Conservation (phyloP, 2,888 invertebrate genomes). For the Masnerella sp. region DNA sequence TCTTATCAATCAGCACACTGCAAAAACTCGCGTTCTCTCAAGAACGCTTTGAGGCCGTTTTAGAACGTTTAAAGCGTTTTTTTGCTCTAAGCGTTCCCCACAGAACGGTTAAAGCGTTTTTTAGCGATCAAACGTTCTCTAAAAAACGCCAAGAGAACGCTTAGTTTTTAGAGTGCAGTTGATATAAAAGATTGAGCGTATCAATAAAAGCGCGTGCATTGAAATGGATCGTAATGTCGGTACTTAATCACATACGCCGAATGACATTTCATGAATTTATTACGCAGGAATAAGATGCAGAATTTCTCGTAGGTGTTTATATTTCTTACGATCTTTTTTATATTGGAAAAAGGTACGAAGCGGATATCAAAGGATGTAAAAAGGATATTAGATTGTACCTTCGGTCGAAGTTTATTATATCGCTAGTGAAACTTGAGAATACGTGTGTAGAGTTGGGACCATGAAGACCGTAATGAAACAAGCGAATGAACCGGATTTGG, state of each 20-base stretch:
- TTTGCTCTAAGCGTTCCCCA: no score
- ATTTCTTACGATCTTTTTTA: conserved; percentile 27
- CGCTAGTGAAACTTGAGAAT: conserved; percentile 59
- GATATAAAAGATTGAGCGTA: conserved; percentile 36
- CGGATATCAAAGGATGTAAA: conserved; percentile 26
- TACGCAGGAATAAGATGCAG: conserved; percentile 31
- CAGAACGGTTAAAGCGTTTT: no score
- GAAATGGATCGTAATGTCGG: conserved; percentile 15
- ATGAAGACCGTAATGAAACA: conserved; percentile 41
- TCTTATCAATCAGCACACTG: conserved; percentile 24
- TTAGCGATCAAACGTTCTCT: no score
- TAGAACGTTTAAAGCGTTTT: no score
- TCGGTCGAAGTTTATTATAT: conserved; percentile 41
- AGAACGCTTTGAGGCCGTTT: no score
- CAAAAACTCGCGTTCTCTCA: no score
- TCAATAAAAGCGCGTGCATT: conserved; percentile 43
- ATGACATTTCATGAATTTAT: conserved; percentile 38
- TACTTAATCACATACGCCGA: conserved; percentile 39
- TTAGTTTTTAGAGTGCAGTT: no score
- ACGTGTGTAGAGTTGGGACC: conserved; percentile 43
- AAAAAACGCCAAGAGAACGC: no score
- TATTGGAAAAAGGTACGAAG: conserved; percentile 5
- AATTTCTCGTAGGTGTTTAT: conserved; percentile 45
- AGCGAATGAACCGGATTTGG: conserved; percentile 56
- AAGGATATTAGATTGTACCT: conserved; percentile 33